These are phyloP conservation scores for Thymelicus acteon DNA, from an alignment of 2,888 invertebrate species.

Conservation along the genomic window DNA sequence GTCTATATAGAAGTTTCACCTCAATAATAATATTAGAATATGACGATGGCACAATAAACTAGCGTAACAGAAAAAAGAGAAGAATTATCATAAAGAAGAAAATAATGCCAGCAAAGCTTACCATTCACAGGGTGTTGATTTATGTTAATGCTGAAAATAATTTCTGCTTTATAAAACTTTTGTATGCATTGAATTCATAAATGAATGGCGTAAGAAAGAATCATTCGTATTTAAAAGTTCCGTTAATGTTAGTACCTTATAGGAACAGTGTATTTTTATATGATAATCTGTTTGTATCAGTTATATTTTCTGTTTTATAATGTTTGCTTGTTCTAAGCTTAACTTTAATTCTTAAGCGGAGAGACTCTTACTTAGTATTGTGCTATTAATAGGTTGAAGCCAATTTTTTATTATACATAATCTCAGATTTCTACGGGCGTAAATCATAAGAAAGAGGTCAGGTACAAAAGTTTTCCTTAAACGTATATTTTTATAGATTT, in stretches of 20 bases:
- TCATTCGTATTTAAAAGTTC: slow-evolving; percentile 1
- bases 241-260: not conserved
- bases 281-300: too few relatives aligned
- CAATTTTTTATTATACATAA: too few relatives aligned
- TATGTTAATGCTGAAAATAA: slow-evolving; percentile 11
- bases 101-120: not conserved
- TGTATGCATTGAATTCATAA: slow-evolving; percentile 8
- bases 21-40: not conserved
- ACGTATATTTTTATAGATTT: too few relatives aligned
- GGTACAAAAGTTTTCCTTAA: too few relatives aligned
- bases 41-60: not conserved
- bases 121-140: slow-evolving; percentile 8
- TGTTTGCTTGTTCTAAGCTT: too few relatives aligned
- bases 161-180: slow-evolving; percentile 11
- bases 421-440: too few relatives aligned
- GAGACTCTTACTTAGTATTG: too few relatives aligned
- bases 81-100: not conserved
- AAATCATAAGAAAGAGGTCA: too few relatives aligned
- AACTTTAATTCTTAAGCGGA: too few relatives aligned
- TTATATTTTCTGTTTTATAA: too few relatives aligned
- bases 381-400: too few relatives aligned
- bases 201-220: slow-evolving; percentile 11
- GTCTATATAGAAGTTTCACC: too few relatives aligned
- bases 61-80: not conserved
- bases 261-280: not conserved